Conservation (phyloP, 2,797 vertebrate species). For the Leptodactylus fallax region DNA sequence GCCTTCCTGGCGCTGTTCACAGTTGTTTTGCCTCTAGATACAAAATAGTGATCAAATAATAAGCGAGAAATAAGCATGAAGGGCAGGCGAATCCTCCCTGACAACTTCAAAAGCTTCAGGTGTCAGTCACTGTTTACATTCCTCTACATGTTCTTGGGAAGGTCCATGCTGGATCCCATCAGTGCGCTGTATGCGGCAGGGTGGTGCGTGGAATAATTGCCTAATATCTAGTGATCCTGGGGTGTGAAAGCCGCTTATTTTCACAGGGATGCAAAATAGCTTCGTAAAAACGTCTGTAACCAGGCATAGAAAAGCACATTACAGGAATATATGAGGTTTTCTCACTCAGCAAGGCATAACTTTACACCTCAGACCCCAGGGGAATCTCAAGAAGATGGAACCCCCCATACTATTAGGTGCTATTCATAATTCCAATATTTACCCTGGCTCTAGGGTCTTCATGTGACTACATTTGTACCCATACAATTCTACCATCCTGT, state of each 20-base stretch:
- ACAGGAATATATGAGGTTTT: neutral
- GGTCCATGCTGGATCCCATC: neutral
- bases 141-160: constrained; percentile 9
- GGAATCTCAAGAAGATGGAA: no score
- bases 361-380: no score
- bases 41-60: constrained; percentile 47
- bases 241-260: neutral
- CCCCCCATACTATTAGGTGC: no score
- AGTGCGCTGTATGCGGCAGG: neutral
- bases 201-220: neutral
- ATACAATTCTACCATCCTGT: no score
- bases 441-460: no score
- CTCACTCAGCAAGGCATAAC: neutral
- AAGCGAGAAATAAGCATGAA: constrained; percentile 51
- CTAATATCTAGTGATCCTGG: neutral
- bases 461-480: no score
- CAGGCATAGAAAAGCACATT: no score
- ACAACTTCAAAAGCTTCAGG: constrained; percentile 19
- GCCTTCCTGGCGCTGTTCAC: neutral
- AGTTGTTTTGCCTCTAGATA: constrained; percentile 22
- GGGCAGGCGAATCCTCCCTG: constrained; percentile 31
- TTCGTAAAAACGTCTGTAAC: neutral
- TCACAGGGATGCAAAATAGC: neutral
- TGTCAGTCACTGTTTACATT: constrained; percentile 37
- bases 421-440: no score